Conservation (phyloP, 2,113 vertebrate genomes). For the Microcebus jonahi region DNA sequence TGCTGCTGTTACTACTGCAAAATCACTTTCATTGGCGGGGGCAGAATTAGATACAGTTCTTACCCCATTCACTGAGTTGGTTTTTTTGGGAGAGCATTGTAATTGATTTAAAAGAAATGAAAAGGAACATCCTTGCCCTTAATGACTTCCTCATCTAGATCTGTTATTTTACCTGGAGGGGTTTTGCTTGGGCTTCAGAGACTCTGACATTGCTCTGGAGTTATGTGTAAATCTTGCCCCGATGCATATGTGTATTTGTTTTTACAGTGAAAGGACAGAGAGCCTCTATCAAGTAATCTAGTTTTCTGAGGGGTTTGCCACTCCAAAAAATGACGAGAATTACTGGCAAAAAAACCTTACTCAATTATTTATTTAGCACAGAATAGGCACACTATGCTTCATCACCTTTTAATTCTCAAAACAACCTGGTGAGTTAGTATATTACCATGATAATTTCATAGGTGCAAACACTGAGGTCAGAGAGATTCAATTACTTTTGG, state of each 20-base stretch:
- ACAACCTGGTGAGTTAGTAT: neutral
- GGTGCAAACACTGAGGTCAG: constrained; percentile 41
- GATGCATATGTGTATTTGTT: neutral
- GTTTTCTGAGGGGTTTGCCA: neutral
- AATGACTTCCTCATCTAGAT: neutral
- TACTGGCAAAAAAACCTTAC: neutral
- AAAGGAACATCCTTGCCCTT: neutral
- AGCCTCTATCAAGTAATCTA: constrained; percentile 26
- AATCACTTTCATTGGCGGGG: neutral
- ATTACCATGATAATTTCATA: constrained; percentile 46
- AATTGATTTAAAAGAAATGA: neutral
- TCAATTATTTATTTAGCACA: neutral
- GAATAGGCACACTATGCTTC: neutral
- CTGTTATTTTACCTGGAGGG: neutral
- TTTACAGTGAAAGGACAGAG: neutral
- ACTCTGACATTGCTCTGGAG: neutral
- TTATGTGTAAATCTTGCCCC: neutral
- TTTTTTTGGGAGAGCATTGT: neutral
- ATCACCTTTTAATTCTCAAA: neutral
- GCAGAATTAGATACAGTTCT: neutral
- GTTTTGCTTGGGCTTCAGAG: neutral
- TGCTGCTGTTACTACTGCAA: neutral
- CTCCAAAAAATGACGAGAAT: neutral
- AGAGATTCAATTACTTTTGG: constrained; percentile 32
- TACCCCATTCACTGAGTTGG: neutral